Evolutionary conservation across 2,888 invertebrate species (phyloP).

Genomic region (Chirona hameri): DNA sequence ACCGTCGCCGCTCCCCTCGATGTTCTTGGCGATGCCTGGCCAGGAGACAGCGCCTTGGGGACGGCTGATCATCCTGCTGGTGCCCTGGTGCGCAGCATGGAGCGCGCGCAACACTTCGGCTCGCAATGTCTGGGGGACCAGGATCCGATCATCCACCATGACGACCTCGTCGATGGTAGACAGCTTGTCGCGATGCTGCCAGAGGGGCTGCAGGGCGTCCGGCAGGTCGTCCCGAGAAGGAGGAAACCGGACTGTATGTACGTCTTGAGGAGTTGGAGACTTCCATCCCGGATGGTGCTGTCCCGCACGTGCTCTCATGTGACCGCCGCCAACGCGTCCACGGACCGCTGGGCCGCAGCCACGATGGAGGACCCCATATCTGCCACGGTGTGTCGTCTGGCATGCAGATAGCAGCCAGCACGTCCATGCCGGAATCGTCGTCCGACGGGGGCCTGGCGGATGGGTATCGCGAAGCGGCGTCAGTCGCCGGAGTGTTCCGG

Average conservation of each 20-base stretch:
- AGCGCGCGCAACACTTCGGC: conserved; percentile 28
- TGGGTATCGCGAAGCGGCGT: conserved; percentile 25
- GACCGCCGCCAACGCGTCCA: conserved; percentile 27
- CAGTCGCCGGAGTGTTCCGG: conserved; percentile 29
- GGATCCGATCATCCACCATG: conserved; percentile 31
- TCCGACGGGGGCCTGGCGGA: conserved; percentile 26
- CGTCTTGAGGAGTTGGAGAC: conserved; percentile 11
- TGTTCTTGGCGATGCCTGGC: conserved; percentile 29
- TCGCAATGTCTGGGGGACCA: conserved; percentile 28
- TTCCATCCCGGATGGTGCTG: conserved; percentile 25
- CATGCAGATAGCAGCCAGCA: conserved; percentile 30
- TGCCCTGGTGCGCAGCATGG: background rate
- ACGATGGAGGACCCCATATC: background rate
- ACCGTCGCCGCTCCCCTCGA: background rate
- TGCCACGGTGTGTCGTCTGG: background rate
- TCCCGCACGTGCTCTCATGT: conserved; percentile 30
- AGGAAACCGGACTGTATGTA: conserved; percentile 25
- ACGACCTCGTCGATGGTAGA: conserved; percentile 31
- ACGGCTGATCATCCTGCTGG: background rate
- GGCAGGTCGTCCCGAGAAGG: conserved; percentile 29
- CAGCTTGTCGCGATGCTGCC: conserved; percentile 28
- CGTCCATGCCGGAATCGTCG: background rate
- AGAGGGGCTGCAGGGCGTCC: conserved; percentile 31
- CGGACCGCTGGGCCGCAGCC: background rate
- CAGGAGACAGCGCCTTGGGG: conserved; percentile 24